A percentile compares a stretch with the other conserved stretches of the same genome.
Conservation (phyloP, 2,113 vertebrate species). For the Globicephala melas region DNA sequence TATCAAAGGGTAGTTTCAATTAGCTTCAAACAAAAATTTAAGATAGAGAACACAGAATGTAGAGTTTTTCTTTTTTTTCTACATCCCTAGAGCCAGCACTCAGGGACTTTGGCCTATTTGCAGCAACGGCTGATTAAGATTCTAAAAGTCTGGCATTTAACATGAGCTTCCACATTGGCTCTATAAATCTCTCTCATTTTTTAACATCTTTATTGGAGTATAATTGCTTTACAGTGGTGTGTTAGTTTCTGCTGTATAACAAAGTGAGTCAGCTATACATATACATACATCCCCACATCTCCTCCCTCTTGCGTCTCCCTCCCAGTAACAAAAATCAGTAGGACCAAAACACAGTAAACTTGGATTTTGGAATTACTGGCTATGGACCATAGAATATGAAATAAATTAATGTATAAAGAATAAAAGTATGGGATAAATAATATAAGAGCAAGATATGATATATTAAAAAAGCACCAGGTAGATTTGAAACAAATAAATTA, state of each 20-base stretch:
- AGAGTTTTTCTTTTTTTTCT: neutral
- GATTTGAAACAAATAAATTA: neutral
- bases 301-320: too few species aligned
- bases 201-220: too few species aligned
- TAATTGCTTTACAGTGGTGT: too few species aligned
- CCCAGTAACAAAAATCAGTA: too few species aligned
- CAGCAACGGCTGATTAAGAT: constrained; percentile 9
- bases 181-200: neutral
- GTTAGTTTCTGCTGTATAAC: too few species aligned
- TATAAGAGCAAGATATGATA: neutral
- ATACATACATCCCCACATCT: too few species aligned
- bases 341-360: neutral
- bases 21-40: neutral
- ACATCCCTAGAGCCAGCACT: neutral
- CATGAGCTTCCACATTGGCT: neutral
- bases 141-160: neutral
- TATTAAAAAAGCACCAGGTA: neutral
- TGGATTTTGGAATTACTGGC: neutral
- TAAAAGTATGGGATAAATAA: neutral
- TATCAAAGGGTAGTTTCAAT: neutral
- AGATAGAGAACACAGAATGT: neutral
- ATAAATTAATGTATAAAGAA: neutral
- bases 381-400: neutral
- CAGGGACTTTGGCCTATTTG: neutral
- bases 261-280: too few species aligned